phyloP scores from a whole-genome alignment of 2,888 invertebrate genomes.

The Pterobdella sp. region DNA sequence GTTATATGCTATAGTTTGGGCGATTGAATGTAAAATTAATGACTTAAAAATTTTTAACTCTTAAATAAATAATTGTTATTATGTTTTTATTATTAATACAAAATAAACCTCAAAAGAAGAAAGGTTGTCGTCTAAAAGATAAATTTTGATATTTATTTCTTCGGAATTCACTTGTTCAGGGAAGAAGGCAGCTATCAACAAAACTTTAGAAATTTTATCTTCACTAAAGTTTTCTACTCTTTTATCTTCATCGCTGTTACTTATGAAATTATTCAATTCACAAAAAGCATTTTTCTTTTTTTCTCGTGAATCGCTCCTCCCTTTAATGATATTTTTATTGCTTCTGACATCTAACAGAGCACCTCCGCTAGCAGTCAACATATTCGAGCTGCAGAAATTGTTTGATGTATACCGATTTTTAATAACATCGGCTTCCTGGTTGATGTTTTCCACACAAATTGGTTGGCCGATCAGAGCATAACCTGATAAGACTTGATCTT shows the following conservation, averaged over 20 bases:
- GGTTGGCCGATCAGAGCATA: constrained; percentile 9
- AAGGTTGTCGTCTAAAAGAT: not conserved
- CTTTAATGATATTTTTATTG: no score
- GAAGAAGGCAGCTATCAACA: not conserved
- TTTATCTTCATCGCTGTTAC: not conserved
- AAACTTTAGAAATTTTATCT: not conserved
- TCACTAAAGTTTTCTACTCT: not conserved
- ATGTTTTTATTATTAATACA: no score
- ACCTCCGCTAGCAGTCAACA: no score
- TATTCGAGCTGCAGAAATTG: no score
- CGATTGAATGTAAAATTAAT: not conserved
- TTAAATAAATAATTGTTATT: no score
- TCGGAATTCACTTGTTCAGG: not conserved
- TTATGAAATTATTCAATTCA: no score
- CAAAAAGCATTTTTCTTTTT: no score
- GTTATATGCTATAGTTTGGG: not conserved
- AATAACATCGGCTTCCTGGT: no score
- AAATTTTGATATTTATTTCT: not conserved
- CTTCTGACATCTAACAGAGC: no score
- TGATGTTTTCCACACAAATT: not conserved
- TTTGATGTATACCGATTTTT: no score
- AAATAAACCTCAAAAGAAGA: not conserved
- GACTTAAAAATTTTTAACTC: no score
- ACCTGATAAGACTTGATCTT: constrained; percentile 1
- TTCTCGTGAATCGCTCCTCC: no score